A percentile compares a stretch with the other conserved stretches of the same genome.
Conservation (phyloP, 2,113 vertebrate species). For the human region DNA sequence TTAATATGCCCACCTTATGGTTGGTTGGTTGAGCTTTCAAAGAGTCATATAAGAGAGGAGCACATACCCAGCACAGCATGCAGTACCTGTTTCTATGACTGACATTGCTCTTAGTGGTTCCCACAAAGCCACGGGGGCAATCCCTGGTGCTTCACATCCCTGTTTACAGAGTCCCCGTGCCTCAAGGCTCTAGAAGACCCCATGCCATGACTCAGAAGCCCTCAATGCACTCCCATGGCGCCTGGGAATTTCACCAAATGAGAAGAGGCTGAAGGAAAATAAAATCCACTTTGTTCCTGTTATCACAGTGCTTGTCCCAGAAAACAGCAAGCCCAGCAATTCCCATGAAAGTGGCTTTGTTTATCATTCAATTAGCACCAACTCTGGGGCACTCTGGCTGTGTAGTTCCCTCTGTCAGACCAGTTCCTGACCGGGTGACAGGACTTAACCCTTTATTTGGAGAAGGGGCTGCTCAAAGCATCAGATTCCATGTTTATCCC, state of each 20-base stretch:
- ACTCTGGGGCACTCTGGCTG: slow-evolving; percentile 43
- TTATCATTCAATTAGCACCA: slow-evolving; percentile 63
- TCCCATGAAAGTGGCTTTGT: slow-evolving; percentile 72
- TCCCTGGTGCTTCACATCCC: accelerated
- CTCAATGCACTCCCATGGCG: not conserved
- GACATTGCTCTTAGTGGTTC: accelerated
- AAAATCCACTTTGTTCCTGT: not conserved
- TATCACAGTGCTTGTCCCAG: slow-evolving; percentile 33
- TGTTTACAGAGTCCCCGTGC: not conserved
- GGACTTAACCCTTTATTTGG: slow-evolving; percentile 62
- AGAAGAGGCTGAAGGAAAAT: not conserved
- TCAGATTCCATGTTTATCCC: no score
- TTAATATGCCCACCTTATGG: not conserved
- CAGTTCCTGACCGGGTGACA: not conserved
- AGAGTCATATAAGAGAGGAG: no score
- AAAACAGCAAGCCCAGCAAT: slow-evolving; percentile 48
- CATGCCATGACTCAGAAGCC: not conserved
- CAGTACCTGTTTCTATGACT: not conserved
- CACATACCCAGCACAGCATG: accelerated
- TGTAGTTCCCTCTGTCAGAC: slow-evolving; percentile 38
- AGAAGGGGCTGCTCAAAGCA: not conserved
- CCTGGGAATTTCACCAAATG: not conserved
- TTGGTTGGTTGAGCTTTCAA: not conserved
- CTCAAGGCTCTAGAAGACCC: not conserved
- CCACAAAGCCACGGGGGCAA: not conserved